phyloP scores from a whole-genome alignment of 2,113 vertebrate species.

The Callaeas wilsoni region DNA sequence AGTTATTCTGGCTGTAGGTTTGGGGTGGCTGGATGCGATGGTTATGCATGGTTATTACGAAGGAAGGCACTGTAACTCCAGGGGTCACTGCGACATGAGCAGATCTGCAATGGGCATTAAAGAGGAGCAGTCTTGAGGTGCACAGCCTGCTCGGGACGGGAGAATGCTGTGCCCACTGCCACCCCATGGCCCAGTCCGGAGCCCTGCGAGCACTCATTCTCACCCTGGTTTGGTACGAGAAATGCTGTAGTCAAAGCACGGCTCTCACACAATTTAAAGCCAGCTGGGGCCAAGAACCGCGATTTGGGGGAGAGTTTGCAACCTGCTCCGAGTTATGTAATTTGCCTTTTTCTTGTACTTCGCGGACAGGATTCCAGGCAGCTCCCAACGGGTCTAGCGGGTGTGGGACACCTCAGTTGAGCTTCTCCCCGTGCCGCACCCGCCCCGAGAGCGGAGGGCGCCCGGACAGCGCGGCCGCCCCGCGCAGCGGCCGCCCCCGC shows the following conservation, averaged over 20 bases:
- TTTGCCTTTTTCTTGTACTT: not conserved
- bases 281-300: not conserved
- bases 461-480: not conserved
- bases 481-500: not conserved
- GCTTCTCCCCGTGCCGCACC: not conserved
- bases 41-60: fast-evolving
- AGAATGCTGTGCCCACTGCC: not conserved
- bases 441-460: too few species aligned
- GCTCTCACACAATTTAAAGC: not conserved
- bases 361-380: not conserved
- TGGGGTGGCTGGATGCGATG: not conserved
- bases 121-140: not conserved
- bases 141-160: fast-evolving
- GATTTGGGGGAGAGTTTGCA: not conserved
- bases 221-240: not conserved
- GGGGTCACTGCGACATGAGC: not conserved
- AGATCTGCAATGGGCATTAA: too few species aligned
- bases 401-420: not conserved
- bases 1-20: not conserved
- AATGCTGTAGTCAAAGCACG: not conserved
- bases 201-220: not conserved
- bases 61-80: not conserved
- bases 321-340: fast-evolving
- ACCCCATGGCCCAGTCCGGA: not conserved
- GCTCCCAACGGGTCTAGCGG: not conserved